Base-by-base conservation (phyloP, 1,140 invertebrate species). In the Drosophila asahinai region DNA sequence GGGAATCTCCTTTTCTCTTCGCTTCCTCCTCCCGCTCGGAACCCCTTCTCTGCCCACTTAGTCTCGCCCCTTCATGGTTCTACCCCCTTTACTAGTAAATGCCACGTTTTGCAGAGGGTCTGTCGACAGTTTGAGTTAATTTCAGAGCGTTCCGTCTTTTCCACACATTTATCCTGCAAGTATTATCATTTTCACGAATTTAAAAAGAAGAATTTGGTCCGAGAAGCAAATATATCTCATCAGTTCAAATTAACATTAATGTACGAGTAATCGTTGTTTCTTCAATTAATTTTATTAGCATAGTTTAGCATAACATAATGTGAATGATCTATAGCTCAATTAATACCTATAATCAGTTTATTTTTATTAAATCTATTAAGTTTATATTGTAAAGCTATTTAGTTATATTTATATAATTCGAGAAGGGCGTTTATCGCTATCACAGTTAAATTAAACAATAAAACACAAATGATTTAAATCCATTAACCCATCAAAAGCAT, bases 71-170 rank as follows among this genome's bases (percentile, higher is more conserved):
- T 11, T 57, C 1, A 14, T 14, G 30, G 30, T 45, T 36, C 54
- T 17, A 45, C 19, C 45, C 42, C 73, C 38, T 38, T 61, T 42
- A n/a, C 30, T 55, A 22, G 33, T 52, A 51, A 70, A 72, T 49
- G 30, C 25, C 45, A 60, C 43, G 27, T 67, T 67, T 67, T 70
- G 76, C 54, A 48, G 42, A 48, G 42, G 36, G 51, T 48, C 77
- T 89, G 84, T 89, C 84, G 73, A 89, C 84, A 84, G 84, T 84
- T 84, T 89, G 74, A 89, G 84, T 83, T 87, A 89, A 87, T 87
- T 87, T 78, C 66, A 72, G 52, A 79, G 66, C 60, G 63, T 55
- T 68, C 66, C 58, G 77, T 73, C 63, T 72, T 78, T 74, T 66
- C 72, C 80, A 77, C 80, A 74, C 70, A 82, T 71, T 64, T 57